Conservation (phyloP, 2,113 vertebrate species). For the Lasiurus borealis region DNA sequence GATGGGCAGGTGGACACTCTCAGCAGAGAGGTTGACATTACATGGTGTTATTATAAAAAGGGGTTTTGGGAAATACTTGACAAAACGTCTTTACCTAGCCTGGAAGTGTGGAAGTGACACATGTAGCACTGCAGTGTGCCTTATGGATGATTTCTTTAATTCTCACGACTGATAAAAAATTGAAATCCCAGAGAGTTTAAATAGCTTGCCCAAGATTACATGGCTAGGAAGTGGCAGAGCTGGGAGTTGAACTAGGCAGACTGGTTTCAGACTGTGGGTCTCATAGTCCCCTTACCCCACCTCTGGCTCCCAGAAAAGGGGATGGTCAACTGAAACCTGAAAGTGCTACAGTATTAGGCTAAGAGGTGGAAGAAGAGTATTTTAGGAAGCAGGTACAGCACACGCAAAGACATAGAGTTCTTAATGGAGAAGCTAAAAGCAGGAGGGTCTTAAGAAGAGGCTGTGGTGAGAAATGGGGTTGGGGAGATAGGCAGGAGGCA, state of each 20-base stretch:
- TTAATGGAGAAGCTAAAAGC: neutral
- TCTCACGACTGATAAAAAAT: neutral
- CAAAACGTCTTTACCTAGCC: neutral
- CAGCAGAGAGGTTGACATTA: neutral
- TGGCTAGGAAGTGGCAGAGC: neutral
- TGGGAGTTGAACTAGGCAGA: neutral
- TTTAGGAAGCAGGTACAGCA: neutral
- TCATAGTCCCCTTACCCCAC: accelerated
- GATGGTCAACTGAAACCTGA: neutral
- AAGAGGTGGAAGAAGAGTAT: neutral
- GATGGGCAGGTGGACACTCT: neutral
- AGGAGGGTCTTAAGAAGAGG: neutral
- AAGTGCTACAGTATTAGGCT: neutral
- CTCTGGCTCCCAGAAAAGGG: neutral
- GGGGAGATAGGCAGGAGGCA: neutral
- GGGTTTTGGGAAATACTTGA: slow-evolving; percentile 20
- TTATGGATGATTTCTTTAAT: neutral
- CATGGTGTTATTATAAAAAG: neutral
- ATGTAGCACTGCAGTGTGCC: neutral
- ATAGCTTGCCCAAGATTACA: neutral
- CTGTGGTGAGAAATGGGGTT: neutral
- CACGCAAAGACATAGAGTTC: neutral
- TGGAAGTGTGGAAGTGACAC: neutral
- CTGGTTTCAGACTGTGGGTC: neutral
- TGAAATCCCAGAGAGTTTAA: neutral